Base-by-base conservation (phyloP, 2,797 vertebrate genomes). In the Mormyrops boulengeri region DNA sequence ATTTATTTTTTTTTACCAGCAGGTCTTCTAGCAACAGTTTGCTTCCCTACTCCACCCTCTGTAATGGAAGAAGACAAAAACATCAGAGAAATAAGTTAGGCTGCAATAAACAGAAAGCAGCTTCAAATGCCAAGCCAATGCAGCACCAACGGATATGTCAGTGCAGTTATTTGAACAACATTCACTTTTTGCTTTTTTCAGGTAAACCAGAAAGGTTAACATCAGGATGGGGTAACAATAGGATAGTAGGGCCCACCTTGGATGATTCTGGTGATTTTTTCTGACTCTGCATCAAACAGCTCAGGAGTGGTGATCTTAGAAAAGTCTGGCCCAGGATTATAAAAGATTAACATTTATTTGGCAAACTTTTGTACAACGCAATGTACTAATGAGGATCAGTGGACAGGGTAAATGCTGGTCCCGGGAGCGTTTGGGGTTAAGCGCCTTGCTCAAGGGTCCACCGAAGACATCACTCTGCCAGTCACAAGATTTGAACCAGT, bases 211-310 rank as follows among this genome's bases (percentile, higher is more conserved):
- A 12, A 85, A 30, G 19, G 22, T 52, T 9, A 14, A 34, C 49
- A 52, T 50, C n/a, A 34, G 49, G 11, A 1, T 17, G 26, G 41
- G 1, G 14, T 34, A 6, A 22, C 50, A 55, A 1, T 14, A 34
- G 1, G 85, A 22, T 87, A 7, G 14, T 85, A n/a, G 14, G 6
- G 19, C 89, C 92, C 41, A 96, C 96, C 94, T 95, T 94, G 90
- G 92, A 97, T 97, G 86, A 96, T 88, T 93, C 91, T 94, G 91
- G 94, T 92, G 89, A 97, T 96, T 92, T 92, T 95, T 73, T 95
- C 93, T 0, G 96, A 95, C 88, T 97, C 96, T 88, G 92, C 89
- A 0, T 93, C 88, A 1, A 96, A 91, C 92, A 95, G 90, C 19
- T 90, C 90, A 22, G 95, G 93, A 90, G 95, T 95, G 89, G 93